Evolutionary conservation across 2,113 vertebrate species (phyloP), one percentile per base, ranked within the genome.

Genomic region (Sinocyclocheilus maitianheensis): DNA sequence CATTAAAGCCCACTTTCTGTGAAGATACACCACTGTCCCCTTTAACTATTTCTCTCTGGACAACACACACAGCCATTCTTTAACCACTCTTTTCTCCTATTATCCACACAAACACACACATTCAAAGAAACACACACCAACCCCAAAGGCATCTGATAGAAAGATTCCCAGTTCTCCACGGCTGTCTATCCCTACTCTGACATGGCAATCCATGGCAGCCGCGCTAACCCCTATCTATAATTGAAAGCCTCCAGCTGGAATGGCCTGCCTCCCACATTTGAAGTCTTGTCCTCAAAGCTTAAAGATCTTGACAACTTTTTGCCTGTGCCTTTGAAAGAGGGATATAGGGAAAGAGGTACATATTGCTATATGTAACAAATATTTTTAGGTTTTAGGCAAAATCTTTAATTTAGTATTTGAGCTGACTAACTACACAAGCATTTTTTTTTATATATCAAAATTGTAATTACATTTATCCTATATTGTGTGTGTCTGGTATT

Each of bases 211-310:
- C 93, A 95, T 95, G 89, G 95, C 95, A 91, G 96, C 95, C 96
- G 95, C 95, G 96, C 96, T 97, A 96, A 97, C 96, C 97, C 95
- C 97, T 99, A 99, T 99, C 98, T 99, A 99, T 99, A 99, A 99
- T 99, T 99, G 98, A 98, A 98, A 99, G 99, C 98, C 97, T 97
- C 95, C 90, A 95, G 92, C 91, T 94, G 96, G 95, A 99, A 98
- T 97, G 95, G 96, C 96, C 96, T 97, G 94, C 96, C 24, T 94
- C 95, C 96, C 95, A 94, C 95, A 95, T 98, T 96, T 98, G 96
- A 97, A 97, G 96, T 96, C 95, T 96, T 93, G 96, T 94, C 95
- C 97, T 97, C 96, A 97, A 97, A 97, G 96, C 96, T 96, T 96
- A 95, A 97, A 97, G 96, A 96, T 96, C 96, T 96, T 97, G 97